Base-by-base conservation (phyloP, 2,113 vertebrate species). In the Cathartes aura region DNA sequence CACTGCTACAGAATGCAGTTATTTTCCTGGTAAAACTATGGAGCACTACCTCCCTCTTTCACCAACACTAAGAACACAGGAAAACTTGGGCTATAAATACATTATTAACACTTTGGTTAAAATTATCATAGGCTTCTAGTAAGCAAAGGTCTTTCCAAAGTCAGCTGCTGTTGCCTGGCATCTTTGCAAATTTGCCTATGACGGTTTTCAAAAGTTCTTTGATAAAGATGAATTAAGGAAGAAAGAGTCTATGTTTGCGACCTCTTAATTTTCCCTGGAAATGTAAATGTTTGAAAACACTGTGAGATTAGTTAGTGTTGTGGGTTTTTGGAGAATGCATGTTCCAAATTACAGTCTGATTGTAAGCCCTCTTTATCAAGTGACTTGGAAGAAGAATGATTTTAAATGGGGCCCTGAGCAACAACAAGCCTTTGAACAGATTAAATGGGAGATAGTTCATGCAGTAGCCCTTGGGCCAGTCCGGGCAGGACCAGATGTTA, bases 231-330 rank as follows among this genome's bases (percentile, higher is more conserved):
- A 91, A 70, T 78, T 66, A 72, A 83, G 29, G 48, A 88, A 88
- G 45, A 72, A 89, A 50, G 30, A 90, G 53, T 59, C 52, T 48
- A 2, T 84, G 50, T 95, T 90, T 93, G 79, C 7, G 0, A 70
- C 59, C 62, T 88, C 87, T 93, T 63, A 13, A 92, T 95, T 92
- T 83, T 58, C 66, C 17, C 48, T 52, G 70, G 82, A 80, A 91
- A 85, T n/a, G 48, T 82, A 93, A 82, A 90, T 45, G 74, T 93
- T 76, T 93, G 82, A 90, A 92, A 90, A 81, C 40, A 66, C 70
- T 9, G 36, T 26, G 32, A 93, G 73, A 93, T 87, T 63, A 48
- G 52, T 79, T 84, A 38, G 38, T 38, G 38, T 38, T 38, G 38
- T 38, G 38, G 38, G 38, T 38, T 38, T 38, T 38, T 38, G 38